phyloP scores from a whole-genome alignment of 2,797 vertebrate species.

The Sylvilagus floridanus region DNA sequence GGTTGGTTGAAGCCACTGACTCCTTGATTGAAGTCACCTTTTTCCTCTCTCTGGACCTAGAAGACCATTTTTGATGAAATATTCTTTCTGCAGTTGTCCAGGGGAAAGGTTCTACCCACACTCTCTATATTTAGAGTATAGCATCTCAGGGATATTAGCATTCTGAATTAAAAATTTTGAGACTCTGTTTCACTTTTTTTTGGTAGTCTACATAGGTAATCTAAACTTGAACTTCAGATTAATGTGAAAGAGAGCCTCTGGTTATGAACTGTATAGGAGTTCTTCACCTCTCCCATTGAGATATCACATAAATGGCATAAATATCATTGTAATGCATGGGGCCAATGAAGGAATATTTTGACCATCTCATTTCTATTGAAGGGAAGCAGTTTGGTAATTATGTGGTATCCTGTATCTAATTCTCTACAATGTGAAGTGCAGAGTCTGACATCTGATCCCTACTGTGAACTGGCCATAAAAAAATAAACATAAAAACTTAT shows the following conservation, averaged over 20 bases:
- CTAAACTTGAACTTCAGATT: background rate
- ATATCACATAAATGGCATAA: background rate
- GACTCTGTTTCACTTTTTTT: background rate
- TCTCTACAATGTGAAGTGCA: background rate
- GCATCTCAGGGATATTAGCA: background rate
- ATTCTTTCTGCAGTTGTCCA: no score
- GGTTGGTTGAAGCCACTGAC: no score
- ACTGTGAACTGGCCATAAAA: background rate
- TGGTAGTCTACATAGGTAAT: background rate
- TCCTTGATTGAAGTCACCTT: no score
- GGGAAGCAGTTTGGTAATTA: background rate
- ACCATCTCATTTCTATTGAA: constrained; percentile 1
- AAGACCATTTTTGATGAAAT: no score
- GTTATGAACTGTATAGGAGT: background rate
- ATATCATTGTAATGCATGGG: background rate
- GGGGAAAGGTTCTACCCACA: no score
- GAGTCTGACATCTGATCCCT: accelerated
- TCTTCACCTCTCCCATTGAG: background rate
- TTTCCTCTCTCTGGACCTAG: no score
- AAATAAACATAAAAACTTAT: background rate
- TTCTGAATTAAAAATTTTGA: background rate
- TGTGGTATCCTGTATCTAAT: background rate
- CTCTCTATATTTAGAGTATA: no score
- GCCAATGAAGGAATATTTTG: background rate
- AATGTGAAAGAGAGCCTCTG: background rate